Evolutionary conservation across 2,888 invertebrate species (phyloP), one percentile per base, ranked within the genome.

Genomic region (Luffia ferchaultella): DNA sequence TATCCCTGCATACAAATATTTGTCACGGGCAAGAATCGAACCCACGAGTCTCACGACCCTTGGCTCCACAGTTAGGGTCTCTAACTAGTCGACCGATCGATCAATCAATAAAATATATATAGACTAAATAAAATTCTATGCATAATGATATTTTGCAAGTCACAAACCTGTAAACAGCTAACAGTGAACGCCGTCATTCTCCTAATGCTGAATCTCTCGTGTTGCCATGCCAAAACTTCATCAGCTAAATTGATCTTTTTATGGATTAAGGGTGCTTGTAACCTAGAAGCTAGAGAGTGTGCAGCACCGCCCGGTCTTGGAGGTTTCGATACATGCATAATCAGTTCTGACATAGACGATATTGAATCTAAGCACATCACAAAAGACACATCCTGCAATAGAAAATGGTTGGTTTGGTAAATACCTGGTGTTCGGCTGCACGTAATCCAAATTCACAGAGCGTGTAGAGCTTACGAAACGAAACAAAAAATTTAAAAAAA

Each of bases 241-340:
- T 97, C 96, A 0, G 96, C 96, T 50, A 98, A 80, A 83, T 97
- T 97, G 60, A 99, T 98, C 85, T 98, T 98, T 79, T 98, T 98
- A 65, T 98, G 97, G 5, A 90, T 87, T 45, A 93, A 86, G 54
- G 92, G 89, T 0, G 84, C 71, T 1, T 79, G 73, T 1, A 85
- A 68, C 94, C 15, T 92, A 86, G 41, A 87, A 86, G 65, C 91
- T 50, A 91, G 85, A 9, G 86, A 76, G 57, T 88, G 87, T 3
- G 93, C 90, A 0, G 93, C 85, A 0, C 93, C 91, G 50, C 92
- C 94, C 16, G 96, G 90, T 64, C 91, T 91, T 0, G 98, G 98
- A 0, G 96, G 95, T 76, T 98, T 97, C 0, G 98, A 98, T 5
- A 98, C 97, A 73, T 99, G 98, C 83, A 97, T 90, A 58, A 90